Conservation (phyloP, 2,888 invertebrate genomes). For the Malthinus seriepunctatus region DNA sequence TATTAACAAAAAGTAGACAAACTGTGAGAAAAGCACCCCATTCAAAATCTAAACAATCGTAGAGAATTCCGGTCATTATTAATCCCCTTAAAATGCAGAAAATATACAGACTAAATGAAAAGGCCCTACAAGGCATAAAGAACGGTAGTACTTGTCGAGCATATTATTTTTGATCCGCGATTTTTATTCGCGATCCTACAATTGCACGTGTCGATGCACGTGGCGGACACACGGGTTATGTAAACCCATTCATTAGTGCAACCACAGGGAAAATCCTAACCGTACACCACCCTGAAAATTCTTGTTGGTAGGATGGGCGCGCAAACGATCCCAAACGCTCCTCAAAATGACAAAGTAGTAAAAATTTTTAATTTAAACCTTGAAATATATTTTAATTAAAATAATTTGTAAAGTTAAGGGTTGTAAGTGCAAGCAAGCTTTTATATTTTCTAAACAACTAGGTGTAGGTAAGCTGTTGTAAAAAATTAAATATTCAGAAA, state of each 20-base stretch:
- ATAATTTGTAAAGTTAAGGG: no score
- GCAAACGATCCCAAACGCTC: constrained; percentile 19
- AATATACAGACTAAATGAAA: constrained; percentile 39
- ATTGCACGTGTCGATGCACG: constrained; percentile 47
- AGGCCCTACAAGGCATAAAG: constrained; percentile 42
- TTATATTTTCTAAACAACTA: no score
- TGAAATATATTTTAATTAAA: no score
- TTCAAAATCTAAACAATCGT: constrained; percentile 23
- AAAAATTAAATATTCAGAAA: no score
- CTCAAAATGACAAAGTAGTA: neutral
- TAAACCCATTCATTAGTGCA: constrained; percentile 58
- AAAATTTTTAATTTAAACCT: neutral
- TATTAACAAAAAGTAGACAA: constrained; percentile 18
- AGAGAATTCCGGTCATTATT: constrained; percentile 23
- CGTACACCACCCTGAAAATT: constrained; percentile 22
- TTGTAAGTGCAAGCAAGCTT: no score
- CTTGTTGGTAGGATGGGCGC: constrained; percentile 11
- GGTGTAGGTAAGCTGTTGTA: no score
- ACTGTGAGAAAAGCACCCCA: constrained; percentile 22
- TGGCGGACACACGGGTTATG: constrained; percentile 53
- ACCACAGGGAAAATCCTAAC: constrained; percentile 54
- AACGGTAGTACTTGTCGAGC: constrained; percentile 47
- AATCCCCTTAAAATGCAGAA: constrained; percentile 32
- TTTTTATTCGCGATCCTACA: constrained; percentile 48
- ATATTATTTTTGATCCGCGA: constrained; percentile 52